phyloP scores from a whole-genome alignment of 2,113 vertebrate species.

The Lepus timidus region DNA sequence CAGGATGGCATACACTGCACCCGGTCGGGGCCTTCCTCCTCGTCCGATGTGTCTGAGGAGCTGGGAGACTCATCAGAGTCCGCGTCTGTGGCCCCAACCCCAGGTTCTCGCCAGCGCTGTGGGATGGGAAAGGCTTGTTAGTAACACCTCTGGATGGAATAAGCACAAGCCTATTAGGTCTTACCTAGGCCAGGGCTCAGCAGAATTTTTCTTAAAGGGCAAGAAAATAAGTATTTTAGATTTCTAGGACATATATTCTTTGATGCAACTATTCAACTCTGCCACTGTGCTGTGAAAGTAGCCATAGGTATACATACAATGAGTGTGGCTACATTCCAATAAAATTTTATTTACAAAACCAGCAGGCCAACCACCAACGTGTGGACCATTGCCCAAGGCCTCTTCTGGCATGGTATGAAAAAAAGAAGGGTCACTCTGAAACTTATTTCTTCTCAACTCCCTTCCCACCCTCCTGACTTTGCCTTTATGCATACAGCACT shows the following conservation, averaged over 20 bases:
- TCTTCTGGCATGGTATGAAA: neutral
- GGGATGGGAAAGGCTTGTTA: slow-evolving; percentile 51
- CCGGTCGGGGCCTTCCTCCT: slow-evolving; percentile 94
- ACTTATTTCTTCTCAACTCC: neutral
- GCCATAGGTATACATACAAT: neutral
- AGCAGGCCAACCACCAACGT: neutral
- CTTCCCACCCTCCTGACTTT: neutral
- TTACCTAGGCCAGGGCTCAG: slow-evolving; percentile 28
- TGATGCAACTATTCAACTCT: neutral
- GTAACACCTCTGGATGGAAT: neutral
- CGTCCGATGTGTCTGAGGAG: slow-evolving; percentile 94
- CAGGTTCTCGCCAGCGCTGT: slow-evolving; percentile 90
- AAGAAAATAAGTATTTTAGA: neutral
- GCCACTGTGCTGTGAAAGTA: neutral
- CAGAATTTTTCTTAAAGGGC: slow-evolving; percentile 37
- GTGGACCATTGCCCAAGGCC: neutral
- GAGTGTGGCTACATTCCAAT: neutral
- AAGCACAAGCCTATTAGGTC: neutral
- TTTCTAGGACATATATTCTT: neutral
- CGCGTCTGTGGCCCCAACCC: slow-evolving; percentile 87
- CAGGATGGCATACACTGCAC: slow-evolving; percentile 98
- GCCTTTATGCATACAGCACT: neutral
- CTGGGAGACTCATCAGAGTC: slow-evolving; percentile 95
- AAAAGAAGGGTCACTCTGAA: neutral
- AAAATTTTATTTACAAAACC: slow-evolving; percentile 53